Percentiles rank a stretch among this genome's conserved stretches.
These are phyloP conservation scores for Valencia hispanica DNA, from an alignment of 2,797 vertebrate genomes.

Conservation along the genomic window DNA sequence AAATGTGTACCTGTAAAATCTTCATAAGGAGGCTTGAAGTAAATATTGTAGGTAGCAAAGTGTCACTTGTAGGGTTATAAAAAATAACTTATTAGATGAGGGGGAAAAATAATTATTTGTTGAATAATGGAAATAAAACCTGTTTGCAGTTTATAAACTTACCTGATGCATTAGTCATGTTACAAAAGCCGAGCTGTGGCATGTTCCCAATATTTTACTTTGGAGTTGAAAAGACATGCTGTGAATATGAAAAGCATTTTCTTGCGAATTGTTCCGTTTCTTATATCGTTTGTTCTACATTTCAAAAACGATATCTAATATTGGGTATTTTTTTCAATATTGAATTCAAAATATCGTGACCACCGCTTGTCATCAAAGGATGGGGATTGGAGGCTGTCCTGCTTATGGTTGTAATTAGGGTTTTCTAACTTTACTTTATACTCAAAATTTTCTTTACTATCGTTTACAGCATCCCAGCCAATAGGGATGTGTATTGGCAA, in stretches of 20 bases:
- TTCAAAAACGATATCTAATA: background rate
- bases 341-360: background rate
- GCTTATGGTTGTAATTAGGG: background rate
- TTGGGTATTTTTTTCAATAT: background rate
- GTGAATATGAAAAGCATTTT: background rate
- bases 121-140: background rate
- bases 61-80: background rate
- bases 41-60: background rate
- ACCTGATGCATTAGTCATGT: background rate
- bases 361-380: background rate
- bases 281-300: background rate
- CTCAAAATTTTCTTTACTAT: background rate
- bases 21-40: background rate
- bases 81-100: background rate
- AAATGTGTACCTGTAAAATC: background rate
- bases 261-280: background rate
- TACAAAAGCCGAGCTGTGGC: background rate
- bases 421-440: background rate
- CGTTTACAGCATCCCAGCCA: background rate
- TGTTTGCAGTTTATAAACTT: background rate
- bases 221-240: background rate
- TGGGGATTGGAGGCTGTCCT: background rate
- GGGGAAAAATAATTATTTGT: too few relatives aligned
- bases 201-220: background rate
- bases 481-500: too few relatives aligned